A percentile compares a stretch with the other conserved stretches of the same genome.
Evolutionary conservation across 2,888 invertebrate genomes (phyloP).

Genomic region (Folsomia candida): DNA sequence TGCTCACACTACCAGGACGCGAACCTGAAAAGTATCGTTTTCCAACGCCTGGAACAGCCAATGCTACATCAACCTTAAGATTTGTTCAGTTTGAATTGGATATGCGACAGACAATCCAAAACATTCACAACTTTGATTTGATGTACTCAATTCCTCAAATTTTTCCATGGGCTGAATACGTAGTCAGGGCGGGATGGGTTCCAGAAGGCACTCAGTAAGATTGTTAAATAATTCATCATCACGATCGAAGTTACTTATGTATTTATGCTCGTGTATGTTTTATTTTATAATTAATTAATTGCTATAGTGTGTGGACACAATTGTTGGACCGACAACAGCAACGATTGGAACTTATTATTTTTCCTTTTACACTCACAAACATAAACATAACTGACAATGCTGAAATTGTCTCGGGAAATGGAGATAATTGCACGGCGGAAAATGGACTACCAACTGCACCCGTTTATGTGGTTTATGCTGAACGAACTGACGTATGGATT

Average conservation of each 20-base stretch:
- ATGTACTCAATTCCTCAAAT: slow-evolving; percentile 72
- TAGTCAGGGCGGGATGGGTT: slow-evolving; percentile 93
- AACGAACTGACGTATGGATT: slow-evolving; percentile 80
- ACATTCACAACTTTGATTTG: slow-evolving; percentile 72
- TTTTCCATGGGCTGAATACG: slow-evolving; percentile 92
- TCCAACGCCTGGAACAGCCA: slow-evolving; percentile 82
- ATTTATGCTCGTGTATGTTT: slow-evolving; percentile 21
- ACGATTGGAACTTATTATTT: slow-evolving; percentile 74
- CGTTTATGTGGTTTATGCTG: slow-evolving; percentile 64
- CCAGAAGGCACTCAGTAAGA: slow-evolving; percentile 84
- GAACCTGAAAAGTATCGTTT: slow-evolving; percentile 60
- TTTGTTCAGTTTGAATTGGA: slow-evolving; percentile 60
- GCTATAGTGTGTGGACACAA: slow-evolving; percentile 82
- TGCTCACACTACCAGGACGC: slow-evolving; percentile 46
- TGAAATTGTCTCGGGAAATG: neutral
- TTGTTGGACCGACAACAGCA: slow-evolving; percentile 85
- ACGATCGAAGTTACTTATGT: neutral
- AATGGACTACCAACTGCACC: slow-evolving; percentile 56
- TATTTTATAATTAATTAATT: slow-evolving; percentile 20
- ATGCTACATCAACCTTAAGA: slow-evolving; percentile 85
- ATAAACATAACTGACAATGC: neutral
- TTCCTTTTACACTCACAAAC: slow-evolving; percentile 63
- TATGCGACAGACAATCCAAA: slow-evolving; percentile 66
- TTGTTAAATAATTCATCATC: slow-evolving; percentile 8
- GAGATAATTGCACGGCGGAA: slow-evolving; percentile 52